These are phyloP conservation scores for Bostrychus sinensis DNA, from an alignment of 2,113 vertebrate species.

Conservation along the genomic window DNA sequence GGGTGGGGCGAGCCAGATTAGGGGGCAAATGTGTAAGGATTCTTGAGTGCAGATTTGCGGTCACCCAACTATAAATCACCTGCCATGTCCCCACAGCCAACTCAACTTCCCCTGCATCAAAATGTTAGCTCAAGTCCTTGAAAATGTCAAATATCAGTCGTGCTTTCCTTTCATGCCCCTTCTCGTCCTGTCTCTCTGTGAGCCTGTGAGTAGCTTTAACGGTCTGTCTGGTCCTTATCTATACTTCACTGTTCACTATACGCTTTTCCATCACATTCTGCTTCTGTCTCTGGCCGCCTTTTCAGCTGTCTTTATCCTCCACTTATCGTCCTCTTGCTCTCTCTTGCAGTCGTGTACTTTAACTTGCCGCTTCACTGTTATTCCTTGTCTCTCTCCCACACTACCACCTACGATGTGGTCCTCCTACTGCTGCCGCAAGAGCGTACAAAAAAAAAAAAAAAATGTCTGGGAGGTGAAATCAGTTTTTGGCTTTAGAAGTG, in stretches of 20 bases:
- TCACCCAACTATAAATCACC: conserved; percentile 72
- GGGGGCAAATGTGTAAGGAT: conserved; percentile 63
- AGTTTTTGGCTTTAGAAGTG: conserved; percentile 24
- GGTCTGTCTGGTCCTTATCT: conserved; percentile 38
- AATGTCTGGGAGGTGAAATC: conserved; percentile 54
- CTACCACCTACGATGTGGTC: conserved; percentile 29
- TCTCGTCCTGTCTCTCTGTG: conserved; percentile 4
- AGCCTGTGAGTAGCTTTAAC: background rate
- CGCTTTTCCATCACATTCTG: conserved; percentile 47
- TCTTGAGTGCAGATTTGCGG: conserved; percentile 45
- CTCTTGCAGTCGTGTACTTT: conserved; percentile 37
- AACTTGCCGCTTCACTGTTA: conserved; percentile 34
- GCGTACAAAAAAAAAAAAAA: conserved; percentile 40
- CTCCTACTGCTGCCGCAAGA: conserved; percentile 32
- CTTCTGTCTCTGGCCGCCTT: conserved; percentile 32
- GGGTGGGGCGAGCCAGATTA: conserved; percentile 62
- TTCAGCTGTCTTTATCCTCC: conserved; percentile 43
- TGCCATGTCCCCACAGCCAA: conserved; percentile 45
- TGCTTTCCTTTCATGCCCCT: conserved; percentile 2
- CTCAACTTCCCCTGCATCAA: conserved; percentile 1
- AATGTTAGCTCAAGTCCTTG: conserved; percentile 41
- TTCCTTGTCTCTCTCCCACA: conserved; percentile 30
- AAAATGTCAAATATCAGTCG: conserved; percentile 9
- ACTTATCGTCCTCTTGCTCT: conserved; percentile 38
- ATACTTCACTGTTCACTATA: conserved; percentile 19